Evolutionary conservation across 2,888 invertebrate species (phyloP).

Genomic region (Nemotelus pantherinus): DNA sequence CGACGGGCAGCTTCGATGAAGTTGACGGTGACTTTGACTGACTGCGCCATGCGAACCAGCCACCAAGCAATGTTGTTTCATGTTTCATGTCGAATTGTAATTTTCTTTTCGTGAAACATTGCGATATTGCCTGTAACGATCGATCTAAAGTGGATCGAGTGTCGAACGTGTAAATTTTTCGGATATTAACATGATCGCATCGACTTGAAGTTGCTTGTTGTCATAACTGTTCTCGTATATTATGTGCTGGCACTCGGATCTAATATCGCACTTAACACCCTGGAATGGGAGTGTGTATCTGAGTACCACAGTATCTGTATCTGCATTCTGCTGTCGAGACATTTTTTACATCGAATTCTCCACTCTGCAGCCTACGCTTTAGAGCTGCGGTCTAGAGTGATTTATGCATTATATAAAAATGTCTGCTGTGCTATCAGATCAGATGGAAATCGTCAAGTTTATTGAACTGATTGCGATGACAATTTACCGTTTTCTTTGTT

Average conservation of each 20-base stretch:
- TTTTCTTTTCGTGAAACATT: slow-evolving; percentile 20
- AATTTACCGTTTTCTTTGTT: no score
- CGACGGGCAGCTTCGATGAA: neutral
- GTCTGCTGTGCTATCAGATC: neutral
- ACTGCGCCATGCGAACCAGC: neutral
- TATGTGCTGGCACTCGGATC: no score
- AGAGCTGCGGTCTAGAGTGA: neutral
- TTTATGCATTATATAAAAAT: neutral
- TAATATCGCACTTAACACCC: no score
- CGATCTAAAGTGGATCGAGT: slow-evolving; percentile 3
- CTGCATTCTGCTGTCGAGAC: neutral
- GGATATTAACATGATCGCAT: slow-evolving; percentile 12
- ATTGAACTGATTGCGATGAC: neutral
- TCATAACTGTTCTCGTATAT: neutral
- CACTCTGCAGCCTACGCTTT: neutral
- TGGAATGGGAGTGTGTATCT: no score
- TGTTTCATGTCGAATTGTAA: neutral
- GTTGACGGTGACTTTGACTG: neutral
- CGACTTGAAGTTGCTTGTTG: slow-evolving; percentile 1
- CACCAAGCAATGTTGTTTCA: neutral
- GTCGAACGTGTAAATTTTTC: slow-evolving; percentile 30
- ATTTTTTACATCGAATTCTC: neutral
- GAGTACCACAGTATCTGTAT: neutral
- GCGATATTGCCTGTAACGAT: neutral
- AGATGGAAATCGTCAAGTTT: neutral